Conservation (phyloP, 92 coral and sea anemone genomes). For the Porites lobata region DNA sequence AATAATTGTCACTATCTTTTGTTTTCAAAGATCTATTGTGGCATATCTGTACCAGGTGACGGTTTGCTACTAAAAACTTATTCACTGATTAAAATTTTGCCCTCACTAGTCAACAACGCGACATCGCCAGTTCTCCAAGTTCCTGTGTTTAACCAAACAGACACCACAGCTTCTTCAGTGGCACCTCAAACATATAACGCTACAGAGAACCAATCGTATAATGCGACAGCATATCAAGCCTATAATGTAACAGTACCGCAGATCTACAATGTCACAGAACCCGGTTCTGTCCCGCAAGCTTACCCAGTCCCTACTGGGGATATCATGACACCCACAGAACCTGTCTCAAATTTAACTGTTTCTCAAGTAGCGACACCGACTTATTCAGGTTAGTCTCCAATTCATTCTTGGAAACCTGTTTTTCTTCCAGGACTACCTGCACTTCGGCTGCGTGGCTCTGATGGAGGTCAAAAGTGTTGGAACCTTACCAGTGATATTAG, state of each 20-base stretch:
- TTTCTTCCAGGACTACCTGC: too few relatives aligned
- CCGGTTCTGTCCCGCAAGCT: slow-evolving; percentile 1
- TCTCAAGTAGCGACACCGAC: slow-evolving; percentile 36
- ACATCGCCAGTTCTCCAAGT: slow-evolving; percentile 9
- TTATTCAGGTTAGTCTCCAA: slow-evolving; percentile 15
- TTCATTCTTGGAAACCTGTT: not conserved
- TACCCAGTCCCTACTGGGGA: slow-evolving; percentile 23
- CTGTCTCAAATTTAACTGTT: slow-evolving; percentile 11
- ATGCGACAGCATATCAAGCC: slow-evolving; percentile 16
- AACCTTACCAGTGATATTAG: too few relatives aligned
- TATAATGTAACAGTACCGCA: slow-evolving; percentile 20
- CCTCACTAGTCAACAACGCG: slow-evolving; percentile 10
- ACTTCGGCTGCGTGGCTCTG: too few relatives aligned
- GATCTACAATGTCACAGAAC: slow-evolving; percentile 13
- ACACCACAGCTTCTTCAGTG: slow-evolving; percentile 19
- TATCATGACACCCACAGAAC: slow-evolving; percentile 12
- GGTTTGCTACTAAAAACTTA: too few relatives aligned
- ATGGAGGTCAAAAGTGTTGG: too few relatives aligned
- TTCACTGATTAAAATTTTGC: too few relatives aligned
- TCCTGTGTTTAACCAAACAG: slow-evolving; percentile 21
- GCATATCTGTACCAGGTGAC: too few relatives aligned
- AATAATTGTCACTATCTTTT: too few relatives aligned
- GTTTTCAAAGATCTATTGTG: too few relatives aligned
- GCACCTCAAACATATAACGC: slow-evolving; percentile 20
- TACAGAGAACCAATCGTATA: not conserved